Evolutionary conservation across 2,113 vertebrate species (phyloP), one percentile per base, ranked within the genome.

Genomic region (Halcyon senegalensis): DNA sequence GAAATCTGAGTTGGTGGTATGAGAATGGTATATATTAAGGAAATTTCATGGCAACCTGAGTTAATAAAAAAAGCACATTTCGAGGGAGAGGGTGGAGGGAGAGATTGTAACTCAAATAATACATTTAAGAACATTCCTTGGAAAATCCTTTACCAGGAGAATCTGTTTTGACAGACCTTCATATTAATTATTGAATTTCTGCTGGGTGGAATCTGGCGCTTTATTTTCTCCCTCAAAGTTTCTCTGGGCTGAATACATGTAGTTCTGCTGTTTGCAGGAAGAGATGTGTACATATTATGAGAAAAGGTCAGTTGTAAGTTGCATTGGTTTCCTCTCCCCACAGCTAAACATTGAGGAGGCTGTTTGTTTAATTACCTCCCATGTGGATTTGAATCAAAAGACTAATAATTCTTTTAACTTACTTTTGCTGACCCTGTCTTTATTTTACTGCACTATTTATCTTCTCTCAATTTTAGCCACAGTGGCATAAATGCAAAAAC

Each of bases 281-380:
- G 35, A 62, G 87, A 91, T 90, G 63, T 17, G 9, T 44, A 59
- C 25, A 50, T 76, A 67, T 21, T 89, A 60, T 69, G n/a, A 70
- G n/a, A 64, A 91, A 85, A 95, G 43, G 21, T 88, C 75, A 81
- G n/a, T 80, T 67, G 28, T 43, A 93, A 92, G 79, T 87, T 79
- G 2, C 33, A 15, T 24, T 39, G 16, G 55, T 59, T 93, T 92
- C 59, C 46, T 58, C 67, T 88, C 55, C 68, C 46, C 68, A 88
- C 35, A 95, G 75, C 75, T 78, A 43, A 63, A 63, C n/a, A 64
- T 35, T 1, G 5, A 80, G 43, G 56, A 81, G 35, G 51, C 18
- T 86, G 60, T 92, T 97, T 97, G 89, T 93, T 88, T 96, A 94
- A 96, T 96, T 96, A 93, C 37, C 41, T 95, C 94, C 92, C 87